Conservation (phyloP, 2,888 invertebrate species). For the Frankliniella intonsa region DNA sequence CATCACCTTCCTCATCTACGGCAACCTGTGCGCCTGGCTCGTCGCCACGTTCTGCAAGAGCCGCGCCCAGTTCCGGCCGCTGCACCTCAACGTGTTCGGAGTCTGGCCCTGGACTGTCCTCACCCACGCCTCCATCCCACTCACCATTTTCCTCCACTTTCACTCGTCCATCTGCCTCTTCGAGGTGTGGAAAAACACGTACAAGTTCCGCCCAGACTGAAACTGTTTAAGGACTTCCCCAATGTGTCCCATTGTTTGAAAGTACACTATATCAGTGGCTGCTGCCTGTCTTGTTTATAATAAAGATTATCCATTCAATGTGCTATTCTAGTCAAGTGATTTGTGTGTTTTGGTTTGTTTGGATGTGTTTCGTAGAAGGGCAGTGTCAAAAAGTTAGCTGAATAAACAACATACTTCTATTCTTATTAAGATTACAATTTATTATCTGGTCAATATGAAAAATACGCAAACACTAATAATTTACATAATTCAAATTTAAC, state of each 20-base stretch:
- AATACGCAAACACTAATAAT: slow-evolving; percentile 25
- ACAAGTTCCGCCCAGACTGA: slow-evolving; percentile 18
- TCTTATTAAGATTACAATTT: slow-evolving; percentile 17
- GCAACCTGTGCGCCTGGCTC: slow-evolving; percentile 7
- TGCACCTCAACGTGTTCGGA: slow-evolving; percentile 9
- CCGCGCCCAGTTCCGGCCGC: slow-evolving; percentile 17
- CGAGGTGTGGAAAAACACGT: slow-evolving; percentile 6
- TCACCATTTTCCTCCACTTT: slow-evolving; percentile 17
- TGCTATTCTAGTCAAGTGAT: no score
- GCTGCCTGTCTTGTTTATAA: no score
- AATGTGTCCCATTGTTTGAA: no score
- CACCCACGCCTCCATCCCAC: slow-evolving; percentile 5
- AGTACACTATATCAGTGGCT: no score
- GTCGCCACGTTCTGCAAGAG: slow-evolving; percentile 21
- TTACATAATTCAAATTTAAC: slow-evolving; percentile 22
- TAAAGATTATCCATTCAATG: no score
- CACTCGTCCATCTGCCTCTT: slow-evolving; percentile 18
- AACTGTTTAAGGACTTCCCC: no score
- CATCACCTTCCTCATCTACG: slow-evolving; percentile 14
- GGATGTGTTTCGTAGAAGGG: no score
- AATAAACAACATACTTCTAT: neutral
- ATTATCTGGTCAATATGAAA: slow-evolving; percentile 21
- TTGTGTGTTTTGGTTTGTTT: no score
- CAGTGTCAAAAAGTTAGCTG: neutral
- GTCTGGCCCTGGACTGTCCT: slow-evolving; percentile 7